Percentiles rank a stretch among this genome's conserved stretches.
phyloP scores from a whole-genome alignment of 2,888 invertebrate genomes.

The Eulithis testata region DNA sequence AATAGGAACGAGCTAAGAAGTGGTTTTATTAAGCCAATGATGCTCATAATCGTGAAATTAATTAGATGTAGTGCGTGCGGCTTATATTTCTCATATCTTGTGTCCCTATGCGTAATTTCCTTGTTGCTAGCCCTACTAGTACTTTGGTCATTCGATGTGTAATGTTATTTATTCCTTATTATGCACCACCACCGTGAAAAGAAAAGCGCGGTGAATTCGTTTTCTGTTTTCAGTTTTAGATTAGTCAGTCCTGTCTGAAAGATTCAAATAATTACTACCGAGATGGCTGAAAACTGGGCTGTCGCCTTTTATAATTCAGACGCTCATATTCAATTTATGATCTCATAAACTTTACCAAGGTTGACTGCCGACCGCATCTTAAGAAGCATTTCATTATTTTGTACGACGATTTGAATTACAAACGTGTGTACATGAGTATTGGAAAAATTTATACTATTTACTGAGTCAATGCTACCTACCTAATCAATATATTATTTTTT shows the following conservation, averaged over 20 bases:
- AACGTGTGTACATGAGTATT: too few species aligned
- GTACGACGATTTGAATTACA: slow-evolving; percentile 29
- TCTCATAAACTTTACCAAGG: slow-evolving; percentile 44
- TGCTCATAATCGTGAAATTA: not conserved
- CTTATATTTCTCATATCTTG: not conserved
- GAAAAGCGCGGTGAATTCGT: too few species aligned
- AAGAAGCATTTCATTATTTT: slow-evolving; percentile 37
- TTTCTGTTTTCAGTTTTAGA: not conserved
- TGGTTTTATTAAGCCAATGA: not conserved
- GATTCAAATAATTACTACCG: slow-evolving; percentile 50
- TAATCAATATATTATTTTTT: too few species aligned
- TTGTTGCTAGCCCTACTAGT: too few species aligned
- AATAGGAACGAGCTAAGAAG: slow-evolving; percentile 8
- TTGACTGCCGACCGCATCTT: slow-evolving; percentile 37
- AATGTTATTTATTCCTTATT: too few species aligned
- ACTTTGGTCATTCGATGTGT: too few species aligned
- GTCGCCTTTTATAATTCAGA: slow-evolving; percentile 57
- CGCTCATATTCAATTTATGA: slow-evolving; percentile 49
- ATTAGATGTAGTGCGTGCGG: too few species aligned
- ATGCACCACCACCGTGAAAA: too few species aligned
- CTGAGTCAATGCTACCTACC: too few species aligned
- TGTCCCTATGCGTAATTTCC: too few species aligned
- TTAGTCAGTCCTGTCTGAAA: slow-evolving; percentile 35
- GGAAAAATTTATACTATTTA: too few species aligned
- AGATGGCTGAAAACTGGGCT: slow-evolving; percentile 44